These are phyloP conservation scores for Pectinophora gossypiella DNA, from an alignment of 1,140 invertebrate genomes.

Conservation along the genomic window DNA sequence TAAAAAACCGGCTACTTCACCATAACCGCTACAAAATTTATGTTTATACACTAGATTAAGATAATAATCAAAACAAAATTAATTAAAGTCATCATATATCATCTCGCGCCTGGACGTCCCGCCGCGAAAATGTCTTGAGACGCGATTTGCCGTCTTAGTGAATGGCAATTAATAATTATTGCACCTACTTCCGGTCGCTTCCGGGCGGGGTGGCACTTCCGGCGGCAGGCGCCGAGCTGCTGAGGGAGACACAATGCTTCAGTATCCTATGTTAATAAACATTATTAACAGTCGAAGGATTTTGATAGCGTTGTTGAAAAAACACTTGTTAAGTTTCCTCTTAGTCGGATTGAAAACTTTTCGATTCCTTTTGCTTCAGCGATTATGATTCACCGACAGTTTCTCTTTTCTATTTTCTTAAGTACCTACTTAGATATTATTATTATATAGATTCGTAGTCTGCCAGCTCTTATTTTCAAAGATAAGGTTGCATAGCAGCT, in stretches of 20 bases:
- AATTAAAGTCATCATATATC: constrained; percentile 6
- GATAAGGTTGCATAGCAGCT: too few relatives aligned
- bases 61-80: constrained; percentile 17
- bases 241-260: constrained; percentile 14
- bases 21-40: too few relatives aligned
- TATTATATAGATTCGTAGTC: too few relatives aligned
- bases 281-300: constrained; percentile 34
- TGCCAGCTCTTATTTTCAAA: too few relatives aligned
- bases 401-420: too few relatives aligned
- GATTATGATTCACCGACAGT: too few relatives aligned
- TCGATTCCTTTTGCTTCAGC: too few relatives aligned
- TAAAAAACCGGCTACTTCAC: too few relatives aligned
- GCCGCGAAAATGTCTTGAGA: constrained; percentile 10
- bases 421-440: too few relatives aligned
- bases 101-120: constrained; percentile 5
- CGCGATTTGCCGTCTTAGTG: constrained; percentile 6
- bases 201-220: constrained; percentile 9
- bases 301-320: constrained; percentile 3
- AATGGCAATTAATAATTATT: constrained; percentile 17
- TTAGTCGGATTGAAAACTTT: too few relatives aligned
- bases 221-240: not conserved
- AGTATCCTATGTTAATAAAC: constrained; percentile 35
- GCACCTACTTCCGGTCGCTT: constrained; percentile 15
- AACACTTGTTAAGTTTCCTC: too few relatives aligned
- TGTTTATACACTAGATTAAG: too few relatives aligned